Percentiles rank a stretch among this genome's conserved stretches.
Evolutionary conservation across 2,888 invertebrate genomes (phyloP).

Genomic region (Dromius quadrimaculatus): DNA sequence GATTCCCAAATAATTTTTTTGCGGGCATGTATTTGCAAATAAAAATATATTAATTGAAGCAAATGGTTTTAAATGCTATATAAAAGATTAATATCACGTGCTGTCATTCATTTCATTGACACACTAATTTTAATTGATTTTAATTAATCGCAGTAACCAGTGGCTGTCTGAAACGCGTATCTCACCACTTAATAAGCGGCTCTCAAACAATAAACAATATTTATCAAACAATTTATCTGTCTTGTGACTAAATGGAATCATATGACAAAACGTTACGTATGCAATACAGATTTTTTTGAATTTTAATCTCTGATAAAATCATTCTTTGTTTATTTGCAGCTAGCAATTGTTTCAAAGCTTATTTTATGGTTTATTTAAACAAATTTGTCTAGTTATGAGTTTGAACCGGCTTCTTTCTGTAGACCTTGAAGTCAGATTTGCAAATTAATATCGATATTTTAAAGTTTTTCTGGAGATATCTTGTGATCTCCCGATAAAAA

Average conservation of each 20-base stretch:
- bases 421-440: neutral
- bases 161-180: constrained; percentile 39
- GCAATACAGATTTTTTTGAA: neutral
- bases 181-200: constrained; percentile 37
- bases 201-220: constrained; percentile 46
- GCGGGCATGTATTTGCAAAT: too few species aligned
- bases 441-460: too few species aligned
- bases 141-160: constrained; percentile 44
- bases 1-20: too few species aligned
- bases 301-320: too few species aligned
- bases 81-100: constrained; percentile 35
- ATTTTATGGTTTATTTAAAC: neutral
- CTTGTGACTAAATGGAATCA: constrained; percentile 32
- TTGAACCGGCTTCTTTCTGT: neutral
- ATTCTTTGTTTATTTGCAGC: neutral
- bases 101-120: constrained; percentile 29
- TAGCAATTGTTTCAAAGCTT: neutral
- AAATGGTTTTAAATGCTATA: constrained; percentile 27
- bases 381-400: neutral
- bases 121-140: constrained; percentile 37
- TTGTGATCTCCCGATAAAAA: too few species aligned
- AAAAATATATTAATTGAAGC: constrained; percentile 24
- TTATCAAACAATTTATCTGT: constrained; percentile 29
- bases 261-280: constrained; percentile 24
- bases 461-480: too few species aligned